These are phyloP conservation scores for Pelmatolapia mariae DNA, from an alignment of 2,113 vertebrate species.

Conservation along the genomic window DNA sequence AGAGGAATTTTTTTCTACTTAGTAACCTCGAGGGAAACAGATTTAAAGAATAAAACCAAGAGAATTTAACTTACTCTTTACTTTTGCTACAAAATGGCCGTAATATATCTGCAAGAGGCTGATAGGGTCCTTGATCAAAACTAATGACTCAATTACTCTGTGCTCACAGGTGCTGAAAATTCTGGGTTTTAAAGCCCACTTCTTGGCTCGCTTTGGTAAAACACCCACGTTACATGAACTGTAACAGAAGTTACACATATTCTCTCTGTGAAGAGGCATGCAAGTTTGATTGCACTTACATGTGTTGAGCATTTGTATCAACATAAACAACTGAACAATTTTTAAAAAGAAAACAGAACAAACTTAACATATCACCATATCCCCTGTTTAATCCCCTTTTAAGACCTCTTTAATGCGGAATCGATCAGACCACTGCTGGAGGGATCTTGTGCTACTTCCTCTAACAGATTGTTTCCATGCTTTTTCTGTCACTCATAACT, in stretches of 20 bases:
- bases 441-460: background rate
- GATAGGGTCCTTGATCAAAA: slow-evolving; percentile 16
- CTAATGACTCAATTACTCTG: slow-evolving; percentile 25
- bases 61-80: background rate
- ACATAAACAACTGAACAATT: background rate
- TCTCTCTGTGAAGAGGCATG: background rate
- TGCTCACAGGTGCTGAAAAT: background rate
- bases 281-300: background rate
- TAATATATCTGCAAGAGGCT: background rate
- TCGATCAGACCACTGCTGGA: background rate
- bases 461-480: background rate
- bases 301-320: background rate
- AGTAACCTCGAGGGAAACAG: background rate
- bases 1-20: background rate
- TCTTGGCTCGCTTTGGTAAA: background rate
- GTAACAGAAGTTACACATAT: background rate
- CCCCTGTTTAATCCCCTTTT: background rate
- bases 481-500: background rate
- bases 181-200: background rate
- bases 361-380: background rate
- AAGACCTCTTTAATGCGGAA: background rate
- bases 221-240: background rate
- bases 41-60: slow-evolving; percentile 4
- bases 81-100: background rate
- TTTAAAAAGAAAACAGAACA: background rate